These are phyloP conservation scores for Plumapathes pennacea DNA, from an alignment of 92 coral and sea anemone genomes.

Conservation along the genomic window DNA sequence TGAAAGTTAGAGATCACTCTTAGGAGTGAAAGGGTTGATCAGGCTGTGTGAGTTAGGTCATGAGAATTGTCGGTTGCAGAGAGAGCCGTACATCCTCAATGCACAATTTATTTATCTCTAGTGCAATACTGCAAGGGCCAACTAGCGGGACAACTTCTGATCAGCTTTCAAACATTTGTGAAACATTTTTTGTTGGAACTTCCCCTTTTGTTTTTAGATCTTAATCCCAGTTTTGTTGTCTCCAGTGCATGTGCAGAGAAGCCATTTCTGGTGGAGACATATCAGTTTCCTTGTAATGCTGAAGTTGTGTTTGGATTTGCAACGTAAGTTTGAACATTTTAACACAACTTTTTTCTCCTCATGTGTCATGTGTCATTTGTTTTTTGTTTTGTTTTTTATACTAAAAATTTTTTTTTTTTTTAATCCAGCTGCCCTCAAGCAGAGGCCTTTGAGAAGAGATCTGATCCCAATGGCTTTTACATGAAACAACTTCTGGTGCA, in stretches of 20 bases:
- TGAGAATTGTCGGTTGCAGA: too few species aligned
- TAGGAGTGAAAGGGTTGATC: too few species aligned
- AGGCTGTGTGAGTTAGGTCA: too few species aligned
- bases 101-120: too few species aligned
- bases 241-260: slow-evolving; percentile 41
- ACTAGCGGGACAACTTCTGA: too few species aligned
- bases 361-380: too few species aligned
- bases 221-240: not conserved
- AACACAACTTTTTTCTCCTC: not conserved
- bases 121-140: too few species aligned
- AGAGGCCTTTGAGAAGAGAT: slow-evolving; percentile 82
- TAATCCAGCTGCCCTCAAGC: slow-evolving; percentile 74
- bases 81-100: too few species aligned
- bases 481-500: slow-evolving; percentile 79
- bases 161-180: too few species aligned
- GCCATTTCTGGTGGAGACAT: slow-evolving; percentile 46
- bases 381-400: not conserved
- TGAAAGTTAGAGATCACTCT: too few species aligned
- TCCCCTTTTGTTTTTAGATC: too few species aligned
- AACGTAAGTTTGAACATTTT: slow-evolving; percentile 68
- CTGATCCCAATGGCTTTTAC: slow-evolving; percentile 86
- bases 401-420: not conserved
- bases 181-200: too few species aligned
- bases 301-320: slow-evolving; percentile 91
- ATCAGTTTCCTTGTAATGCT: slow-evolving; percentile 71